Conservation (phyloP, 2,888 invertebrate genomes). For the Mythimna pallens region DNA sequence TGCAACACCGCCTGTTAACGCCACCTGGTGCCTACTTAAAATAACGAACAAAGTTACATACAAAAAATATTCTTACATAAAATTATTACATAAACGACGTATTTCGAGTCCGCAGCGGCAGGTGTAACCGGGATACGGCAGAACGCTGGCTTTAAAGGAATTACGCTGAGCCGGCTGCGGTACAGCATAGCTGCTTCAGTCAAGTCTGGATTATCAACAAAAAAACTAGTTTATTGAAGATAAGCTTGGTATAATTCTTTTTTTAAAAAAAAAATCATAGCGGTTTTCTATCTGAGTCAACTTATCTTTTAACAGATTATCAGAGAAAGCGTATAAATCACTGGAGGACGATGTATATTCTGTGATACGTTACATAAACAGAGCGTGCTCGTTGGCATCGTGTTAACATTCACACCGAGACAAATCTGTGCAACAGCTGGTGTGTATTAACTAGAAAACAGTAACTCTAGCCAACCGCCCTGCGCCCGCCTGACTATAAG, state of each 20-base stretch:
- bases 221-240: slow-evolving; percentile 70
- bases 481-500: slow-evolving; percentile 70
- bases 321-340: slow-evolving; percentile 27
- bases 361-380: slow-evolving; percentile 42
- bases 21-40: slow-evolving; percentile 80
- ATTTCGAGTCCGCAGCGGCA: slow-evolving; percentile 68
- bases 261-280: not conserved
- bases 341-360: slow-evolving; percentile 30
- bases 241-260: slow-evolving; percentile 24
- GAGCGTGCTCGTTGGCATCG: slow-evolving; percentile 40
- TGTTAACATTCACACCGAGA: slow-evolving; percentile 60
- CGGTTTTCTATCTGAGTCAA: slow-evolving; percentile 7
- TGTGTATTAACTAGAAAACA: slow-evolving; percentile 70
- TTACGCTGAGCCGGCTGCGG: slow-evolving; percentile 73
- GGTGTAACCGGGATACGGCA: slow-evolving; percentile 71
- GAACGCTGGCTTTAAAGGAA: slow-evolving; percentile 76
- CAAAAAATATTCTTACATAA: slow-evolving; percentile 61
- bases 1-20: slow-evolving; percentile 78
- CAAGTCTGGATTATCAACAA: slow-evolving; percentile 67
- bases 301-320: slow-evolving; percentile 18
- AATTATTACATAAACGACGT: slow-evolving; percentile 73
- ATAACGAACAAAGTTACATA: slow-evolving; percentile 71
- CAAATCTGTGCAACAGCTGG: slow-evolving; percentile 71
- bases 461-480: slow-evolving; percentile 65
- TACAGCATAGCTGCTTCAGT: slow-evolving; percentile 72